These are phyloP conservation scores for Gambusia holbrooki DNA, from an alignment of 2,113 vertebrate genomes.

Conservation along the genomic window DNA sequence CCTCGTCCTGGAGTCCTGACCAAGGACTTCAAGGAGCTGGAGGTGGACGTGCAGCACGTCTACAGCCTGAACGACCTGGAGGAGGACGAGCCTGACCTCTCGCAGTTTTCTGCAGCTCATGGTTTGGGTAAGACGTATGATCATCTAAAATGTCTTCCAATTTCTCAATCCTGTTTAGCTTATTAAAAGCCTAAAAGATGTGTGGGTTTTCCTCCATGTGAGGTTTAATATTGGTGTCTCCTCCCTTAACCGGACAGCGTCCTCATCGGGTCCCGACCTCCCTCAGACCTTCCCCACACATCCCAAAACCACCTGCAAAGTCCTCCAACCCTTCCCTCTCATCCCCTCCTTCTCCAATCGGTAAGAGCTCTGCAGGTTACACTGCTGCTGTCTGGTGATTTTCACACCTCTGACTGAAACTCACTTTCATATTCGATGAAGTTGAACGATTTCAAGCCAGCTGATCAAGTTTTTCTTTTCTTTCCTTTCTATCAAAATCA, in stretches of 20 bases:
- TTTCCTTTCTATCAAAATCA: background rate
- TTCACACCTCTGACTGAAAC: background rate
- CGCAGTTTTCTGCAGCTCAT: conserved; percentile 65
- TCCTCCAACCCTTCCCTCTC: conserved; percentile 79
- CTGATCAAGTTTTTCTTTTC: background rate
- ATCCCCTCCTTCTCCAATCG: conserved; percentile 80
- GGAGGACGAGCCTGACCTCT: conserved; percentile 85
- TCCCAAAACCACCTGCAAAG: conserved; percentile 86
- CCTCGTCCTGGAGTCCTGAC: conserved; percentile 85
- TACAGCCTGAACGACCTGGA: conserved; percentile 88
- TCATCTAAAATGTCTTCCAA: background rate
- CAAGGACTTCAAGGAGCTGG: conserved; percentile 89
- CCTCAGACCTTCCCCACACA: conserved; percentile 84
- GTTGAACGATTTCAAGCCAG: background rate
- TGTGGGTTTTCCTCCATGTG: background rate
- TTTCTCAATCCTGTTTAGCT: background rate
- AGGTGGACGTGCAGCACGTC: conserved; percentile 84
- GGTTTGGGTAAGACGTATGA: conserved; percentile 71
- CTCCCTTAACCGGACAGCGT: conserved; percentile 80
- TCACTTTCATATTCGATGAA: background rate
- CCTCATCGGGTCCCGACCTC: conserved; percentile 82
- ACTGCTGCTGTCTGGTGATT: background rate
- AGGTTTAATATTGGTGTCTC: conserved; percentile 48
- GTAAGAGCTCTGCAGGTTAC: conserved; percentile 73
- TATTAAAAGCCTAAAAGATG: conserved; percentile 4